Evolutionary conservation across 92 coral and sea anemone species (phyloP).

Genomic region (Porites evermanni): DNA sequence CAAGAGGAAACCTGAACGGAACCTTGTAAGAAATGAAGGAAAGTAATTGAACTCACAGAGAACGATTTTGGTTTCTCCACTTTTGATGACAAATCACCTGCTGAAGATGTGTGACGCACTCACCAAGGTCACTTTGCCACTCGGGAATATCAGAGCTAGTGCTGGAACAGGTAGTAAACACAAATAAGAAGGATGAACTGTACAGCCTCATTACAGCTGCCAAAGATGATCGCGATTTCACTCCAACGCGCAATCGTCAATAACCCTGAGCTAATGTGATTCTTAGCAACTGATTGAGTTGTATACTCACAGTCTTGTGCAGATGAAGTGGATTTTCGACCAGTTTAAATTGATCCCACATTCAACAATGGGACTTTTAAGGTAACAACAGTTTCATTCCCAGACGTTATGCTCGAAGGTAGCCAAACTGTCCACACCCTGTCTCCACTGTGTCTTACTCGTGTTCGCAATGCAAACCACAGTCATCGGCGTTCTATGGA

Average conservation of each 20-base stretch:
- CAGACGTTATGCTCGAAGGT: constrained; percentile 44
- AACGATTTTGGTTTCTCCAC: constrained; percentile 1
- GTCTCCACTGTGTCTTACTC: too few relatives aligned
- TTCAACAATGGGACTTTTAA: constrained; percentile 63
- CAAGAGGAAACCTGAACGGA: neutral
- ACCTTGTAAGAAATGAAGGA: neutral
- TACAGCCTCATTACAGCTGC: constrained; percentile 34
- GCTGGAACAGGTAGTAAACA: constrained; percentile 30
- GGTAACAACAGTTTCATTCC: constrained; percentile 51
- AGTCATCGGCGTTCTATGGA: too few relatives aligned
- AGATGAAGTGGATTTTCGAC: constrained; percentile 30
- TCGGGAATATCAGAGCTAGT: constrained; percentile 6
- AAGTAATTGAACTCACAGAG: constrained; percentile 41
- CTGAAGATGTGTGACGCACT: constrained; percentile 27
- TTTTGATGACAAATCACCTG: constrained; percentile 23
- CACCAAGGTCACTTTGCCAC: constrained; percentile 28
- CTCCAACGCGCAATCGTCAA: constrained; percentile 37
- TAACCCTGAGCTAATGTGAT: constrained; percentile 62
- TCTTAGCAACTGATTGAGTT: constrained; percentile 63
- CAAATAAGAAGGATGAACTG: constrained; percentile 37
- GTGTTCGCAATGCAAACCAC: too few relatives aligned
- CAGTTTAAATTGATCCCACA: constrained; percentile 67
- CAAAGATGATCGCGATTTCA: constrained; percentile 25
- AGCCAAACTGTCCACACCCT: neutral
- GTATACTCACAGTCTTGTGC: constrained; percentile 34